Percentiles rank a stretch among this genome's conserved stretches.
Evolutionary conservation across 2,113 vertebrate species (phyloP).

Genomic region (Antidorcas marsupialis): DNA sequence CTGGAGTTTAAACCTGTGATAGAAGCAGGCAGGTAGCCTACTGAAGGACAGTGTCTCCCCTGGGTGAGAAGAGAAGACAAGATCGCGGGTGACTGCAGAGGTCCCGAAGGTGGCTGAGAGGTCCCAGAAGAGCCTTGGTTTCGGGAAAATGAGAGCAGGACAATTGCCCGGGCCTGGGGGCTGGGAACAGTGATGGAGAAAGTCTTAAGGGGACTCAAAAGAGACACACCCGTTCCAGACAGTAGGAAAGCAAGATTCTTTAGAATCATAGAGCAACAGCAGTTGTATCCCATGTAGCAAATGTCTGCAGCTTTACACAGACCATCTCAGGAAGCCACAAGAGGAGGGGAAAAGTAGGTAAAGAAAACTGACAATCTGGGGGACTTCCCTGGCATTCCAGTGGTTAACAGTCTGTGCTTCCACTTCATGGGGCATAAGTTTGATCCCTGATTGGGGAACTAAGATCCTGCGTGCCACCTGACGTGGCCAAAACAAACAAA

Average conservation of each 20-base stretch:
- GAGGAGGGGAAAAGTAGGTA: background rate
- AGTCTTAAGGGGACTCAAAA: background rate
- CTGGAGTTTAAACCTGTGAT: background rate
- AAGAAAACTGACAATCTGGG: background rate
- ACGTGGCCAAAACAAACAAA: background rate
- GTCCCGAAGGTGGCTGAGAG: background rate
- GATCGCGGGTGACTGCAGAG: background rate
- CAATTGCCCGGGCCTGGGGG: background rate
- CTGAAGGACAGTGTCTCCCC: background rate
- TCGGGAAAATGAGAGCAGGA: background rate
- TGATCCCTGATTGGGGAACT: background rate
- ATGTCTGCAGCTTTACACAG: background rate
- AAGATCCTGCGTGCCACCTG: background rate
- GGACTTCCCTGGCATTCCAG: background rate
- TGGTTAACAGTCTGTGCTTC: background rate
- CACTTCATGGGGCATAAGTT: background rate
- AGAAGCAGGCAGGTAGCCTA: background rate
- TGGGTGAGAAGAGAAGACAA: background rate
- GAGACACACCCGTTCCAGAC: background rate
- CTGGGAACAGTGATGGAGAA: background rate
- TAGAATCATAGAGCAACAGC: background rate
- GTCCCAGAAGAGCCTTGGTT: background rate
- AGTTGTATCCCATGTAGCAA: background rate
- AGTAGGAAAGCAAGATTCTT: background rate
- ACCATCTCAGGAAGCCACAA: background rate